A percentile compares a stretch with the other conserved stretches of the same genome.
Conservation (phyloP, 2,113 vertebrate species). For the Laterallus jamaicensis region DNA sequence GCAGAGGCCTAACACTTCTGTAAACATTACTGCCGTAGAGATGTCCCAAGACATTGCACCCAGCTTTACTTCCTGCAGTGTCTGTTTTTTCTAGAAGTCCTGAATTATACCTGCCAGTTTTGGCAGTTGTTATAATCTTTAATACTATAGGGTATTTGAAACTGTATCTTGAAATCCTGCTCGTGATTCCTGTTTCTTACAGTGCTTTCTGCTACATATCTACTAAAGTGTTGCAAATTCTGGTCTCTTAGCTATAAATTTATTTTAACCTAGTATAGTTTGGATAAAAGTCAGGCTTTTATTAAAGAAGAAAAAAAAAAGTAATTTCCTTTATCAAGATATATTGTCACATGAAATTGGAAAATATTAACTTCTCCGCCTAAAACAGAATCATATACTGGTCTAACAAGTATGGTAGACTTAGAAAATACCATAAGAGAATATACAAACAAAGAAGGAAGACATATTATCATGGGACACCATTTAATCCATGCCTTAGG, state of each 20-base stretch:
- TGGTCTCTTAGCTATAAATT: not conserved
- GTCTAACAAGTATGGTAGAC: not conserved
- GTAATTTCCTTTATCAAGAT: not conserved
- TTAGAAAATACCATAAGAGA: not conserved
- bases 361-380: not conserved
- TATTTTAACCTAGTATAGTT: not conserved
- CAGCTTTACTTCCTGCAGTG: not conserved
- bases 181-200: not conserved
- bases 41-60: not conserved
- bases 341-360: not conserved
- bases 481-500: not conserved
- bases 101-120: not conserved
- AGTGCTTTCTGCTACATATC: not conserved
- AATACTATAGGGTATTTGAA: not conserved
- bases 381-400: not conserved
- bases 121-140: not conserved
- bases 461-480: not conserved
- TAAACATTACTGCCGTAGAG: not conserved
- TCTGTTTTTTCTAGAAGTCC: not conserved
- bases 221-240: not conserved
- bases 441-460: not conserved
- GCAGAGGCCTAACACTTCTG: not conserved
- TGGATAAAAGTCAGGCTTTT: not conserved
- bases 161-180: not conserved
- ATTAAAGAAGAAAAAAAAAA: not conserved